Conservation (phyloP, 2,888 invertebrate species). For the Busseola fusca region DNA sequence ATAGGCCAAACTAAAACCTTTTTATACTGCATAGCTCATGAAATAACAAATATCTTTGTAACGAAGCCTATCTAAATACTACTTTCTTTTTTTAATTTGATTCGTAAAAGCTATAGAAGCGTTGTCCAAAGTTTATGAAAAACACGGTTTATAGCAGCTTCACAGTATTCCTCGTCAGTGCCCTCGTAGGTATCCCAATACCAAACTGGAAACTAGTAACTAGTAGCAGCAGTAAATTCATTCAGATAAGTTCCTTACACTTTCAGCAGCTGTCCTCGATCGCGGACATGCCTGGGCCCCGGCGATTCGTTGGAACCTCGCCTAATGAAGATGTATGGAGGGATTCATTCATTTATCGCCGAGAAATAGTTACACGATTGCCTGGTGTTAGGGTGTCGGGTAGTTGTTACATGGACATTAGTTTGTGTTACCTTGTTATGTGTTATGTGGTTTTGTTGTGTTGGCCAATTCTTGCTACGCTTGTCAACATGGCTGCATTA, state of each 20-base stretch:
- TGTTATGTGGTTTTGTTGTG: not conserved
- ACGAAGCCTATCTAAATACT: no score
- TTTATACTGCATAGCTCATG: no score
- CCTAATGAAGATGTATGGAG: slow-evolving; percentile 44
- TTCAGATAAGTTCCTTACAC: slow-evolving; percentile 37
- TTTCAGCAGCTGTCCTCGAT: slow-evolving; percentile 38
- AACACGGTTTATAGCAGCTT: no score
- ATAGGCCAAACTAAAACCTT: no score
- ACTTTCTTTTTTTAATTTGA: no score
- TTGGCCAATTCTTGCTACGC: not conserved
- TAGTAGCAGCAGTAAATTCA: slow-evolving; percentile 19
- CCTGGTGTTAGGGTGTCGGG: slow-evolving; percentile 4
- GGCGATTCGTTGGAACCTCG: slow-evolving; percentile 27
- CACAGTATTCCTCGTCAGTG: no score
- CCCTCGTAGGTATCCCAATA: not conserved
- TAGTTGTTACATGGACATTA: slow-evolving; percentile 7
- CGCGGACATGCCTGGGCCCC: slow-evolving; percentile 9
- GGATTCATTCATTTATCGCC: slow-evolving; percentile 18
- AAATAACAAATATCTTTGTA: no score
- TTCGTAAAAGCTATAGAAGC: no score
- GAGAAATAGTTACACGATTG: slow-evolving; percentile 25
- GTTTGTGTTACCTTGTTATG: not conserved
- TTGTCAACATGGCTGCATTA: not conserved
- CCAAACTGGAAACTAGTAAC: not conserved
- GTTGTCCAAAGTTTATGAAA: no score